Conservation (phyloP, 2,113 vertebrate species). For the Nycticebus coucang region DNA sequence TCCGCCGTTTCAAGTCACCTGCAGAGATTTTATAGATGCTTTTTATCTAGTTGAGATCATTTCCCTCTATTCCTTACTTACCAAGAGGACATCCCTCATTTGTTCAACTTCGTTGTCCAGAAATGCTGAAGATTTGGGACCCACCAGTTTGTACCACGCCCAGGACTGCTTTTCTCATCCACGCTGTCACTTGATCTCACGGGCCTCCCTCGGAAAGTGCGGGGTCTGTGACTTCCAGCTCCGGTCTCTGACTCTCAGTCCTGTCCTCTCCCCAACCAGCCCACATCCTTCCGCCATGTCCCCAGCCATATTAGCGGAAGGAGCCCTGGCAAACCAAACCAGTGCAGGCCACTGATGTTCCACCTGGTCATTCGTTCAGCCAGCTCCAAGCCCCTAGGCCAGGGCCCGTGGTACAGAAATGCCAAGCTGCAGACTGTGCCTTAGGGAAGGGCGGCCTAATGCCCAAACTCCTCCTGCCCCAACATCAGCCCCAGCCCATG, state of each 20-base stretch:
- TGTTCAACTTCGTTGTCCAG: neutral
- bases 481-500: accelerated
- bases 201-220: neutral
- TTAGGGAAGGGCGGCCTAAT: neutral
- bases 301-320: neutral
- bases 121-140: neutral
- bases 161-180: neutral
- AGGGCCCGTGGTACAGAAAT: neutral
- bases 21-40: neutral
- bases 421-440: neutral
- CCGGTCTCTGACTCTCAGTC: neutral
- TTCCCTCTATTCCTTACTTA: neutral
- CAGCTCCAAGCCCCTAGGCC: neutral
- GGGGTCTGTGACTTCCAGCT: no score
- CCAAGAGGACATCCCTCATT: neutral
- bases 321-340: neutral
- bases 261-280: accelerated
- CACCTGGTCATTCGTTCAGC: neutral
- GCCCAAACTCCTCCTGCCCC: neutral
- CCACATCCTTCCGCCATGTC: accelerated
- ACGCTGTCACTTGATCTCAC: accelerated
- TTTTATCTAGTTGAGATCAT: neutral
- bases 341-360: neutral
- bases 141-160: accelerated
- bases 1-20: no score